Base-by-base conservation (phyloP, 2,797 vertebrate species). In the Hippopotamyrus pictus region DNA sequence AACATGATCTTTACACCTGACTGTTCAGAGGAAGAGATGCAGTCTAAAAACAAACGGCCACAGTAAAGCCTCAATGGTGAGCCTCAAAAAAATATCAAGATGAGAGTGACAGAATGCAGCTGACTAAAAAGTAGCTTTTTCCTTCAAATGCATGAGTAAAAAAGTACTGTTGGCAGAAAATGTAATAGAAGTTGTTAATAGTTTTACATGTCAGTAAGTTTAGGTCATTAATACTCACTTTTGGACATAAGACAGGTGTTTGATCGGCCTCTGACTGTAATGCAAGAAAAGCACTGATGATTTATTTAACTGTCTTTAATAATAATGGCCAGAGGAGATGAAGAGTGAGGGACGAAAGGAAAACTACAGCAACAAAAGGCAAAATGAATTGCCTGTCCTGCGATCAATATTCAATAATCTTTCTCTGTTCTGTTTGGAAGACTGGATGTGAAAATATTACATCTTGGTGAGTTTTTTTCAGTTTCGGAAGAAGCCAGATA, bases 391-490 rank as follows among this genome's bases (percentile, higher is more conserved):
- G 48, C 90, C 37, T 65, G 46, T 89, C 76, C 65, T 87, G 89
- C 91, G 90, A 89, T 92, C 89, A 92, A 25, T 88, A 87, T 86
- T 89, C 57, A 91, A 87, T 54, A 88, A 41, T 88, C 89, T 83
- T 89, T 17, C 90, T 90, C 88, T 90, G 46, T 76, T 91, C 69
- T 89, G 65, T 91, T 88, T 88, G 87, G 91, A 90, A 76, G 89
- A 89, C 44, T 86, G 41, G 89, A 88, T 89, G 88, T 88, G 90
- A 88, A 89, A 50, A 90, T 48, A 85, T 91, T 90, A 69, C 89
- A 50, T 89, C 89, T 90, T 91, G 90, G 87, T 90, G 92, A 90
- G 92, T 91, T 48, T 84, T 48, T 41, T 86, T n/a, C 17, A 41
- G 33, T 84, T 88, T 89, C 48, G 88, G 65, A 90, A 89, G 46